phyloP scores from a whole-genome alignment of 35 echinoderm and acorn worm species.

The Patiria miniata region DNA sequence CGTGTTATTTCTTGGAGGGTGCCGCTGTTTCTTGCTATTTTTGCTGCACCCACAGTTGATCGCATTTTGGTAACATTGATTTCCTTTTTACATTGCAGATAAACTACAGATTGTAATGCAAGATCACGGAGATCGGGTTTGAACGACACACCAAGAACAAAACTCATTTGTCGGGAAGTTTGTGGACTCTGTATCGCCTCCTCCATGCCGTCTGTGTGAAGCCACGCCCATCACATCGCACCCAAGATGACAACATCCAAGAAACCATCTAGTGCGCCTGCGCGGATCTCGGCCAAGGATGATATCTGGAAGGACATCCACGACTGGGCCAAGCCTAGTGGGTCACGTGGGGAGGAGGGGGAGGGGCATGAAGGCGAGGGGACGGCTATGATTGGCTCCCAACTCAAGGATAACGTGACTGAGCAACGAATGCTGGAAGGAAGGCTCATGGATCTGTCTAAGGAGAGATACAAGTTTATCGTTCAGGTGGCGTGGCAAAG shows the following conservation, averaged over 20 bases:
- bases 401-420: constrained; percentile 95
- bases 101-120: too few relatives aligned
- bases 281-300: constrained; percentile 67
- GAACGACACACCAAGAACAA: too few relatives aligned
- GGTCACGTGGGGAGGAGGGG: constrained; percentile 51
- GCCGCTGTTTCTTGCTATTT: too few relatives aligned
- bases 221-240: too few relatives aligned
- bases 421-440: constrained; percentile 87
- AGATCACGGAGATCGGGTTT: too few relatives aligned
- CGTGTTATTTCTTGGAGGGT: too few relatives aligned
- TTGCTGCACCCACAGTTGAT: too few relatives aligned
- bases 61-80: too few relatives aligned
- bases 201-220: too few relatives aligned
- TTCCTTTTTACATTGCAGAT: too few relatives aligned
- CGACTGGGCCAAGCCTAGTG: constrained; percentile 86
- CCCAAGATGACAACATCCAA: not conserved
- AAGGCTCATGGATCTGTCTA: constrained; percentile 81
- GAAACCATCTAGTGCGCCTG: constrained; percentile 77
- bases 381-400: constrained; percentile 64
- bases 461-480: constrained; percentile 94
- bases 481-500: constrained; percentile 89
- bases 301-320: constrained; percentile 83
- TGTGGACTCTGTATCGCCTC: too few relatives aligned
- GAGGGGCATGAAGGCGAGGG: constrained; percentile 32
- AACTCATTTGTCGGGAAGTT: too few relatives aligned